A percentile compares a stretch with the other conserved stretches of the same genome.
phyloP scores from a whole-genome alignment of 2,113 vertebrate genomes.

The Lucifuga dentata region DNA sequence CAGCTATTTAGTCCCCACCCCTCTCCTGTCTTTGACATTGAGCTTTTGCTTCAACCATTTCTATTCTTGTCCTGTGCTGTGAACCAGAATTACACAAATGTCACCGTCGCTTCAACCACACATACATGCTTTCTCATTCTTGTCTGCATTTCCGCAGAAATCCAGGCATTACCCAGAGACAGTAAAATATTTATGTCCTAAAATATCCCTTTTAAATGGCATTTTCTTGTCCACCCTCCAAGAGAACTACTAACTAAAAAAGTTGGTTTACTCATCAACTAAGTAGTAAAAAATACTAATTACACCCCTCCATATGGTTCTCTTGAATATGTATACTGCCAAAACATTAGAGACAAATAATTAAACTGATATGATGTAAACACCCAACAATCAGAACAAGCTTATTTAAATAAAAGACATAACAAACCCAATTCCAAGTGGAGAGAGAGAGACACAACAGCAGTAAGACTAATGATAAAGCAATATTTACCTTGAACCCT shows the following conservation, averaged over 20 bases:
- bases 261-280: background rate
- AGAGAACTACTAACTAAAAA: background rate
- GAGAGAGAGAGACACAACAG: background rate
- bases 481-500: constrained; percentile 52
- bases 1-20: constrained; percentile 41
- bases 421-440: too few species aligned
- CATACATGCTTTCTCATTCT: constrained; percentile 36
- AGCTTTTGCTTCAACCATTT: constrained; percentile 62
- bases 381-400: background rate
- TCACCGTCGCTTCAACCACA: constrained; percentile 46
- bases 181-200: constrained; percentile 8
- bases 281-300: background rate
- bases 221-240: background rate
- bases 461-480: constrained; percentile 2
- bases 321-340: background rate
- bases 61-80: constrained; percentile 71
- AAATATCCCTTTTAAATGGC: background rate
- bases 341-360: background rate
- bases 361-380: background rate
- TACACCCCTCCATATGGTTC: background rate
- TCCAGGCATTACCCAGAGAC: constrained; percentile 8
- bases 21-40: constrained; percentile 63
- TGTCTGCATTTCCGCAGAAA: constrained; percentile 23
- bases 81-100: constrained; percentile 70
- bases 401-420: background rate